phyloP scores from a whole-genome alignment of 2,113 vertebrate species.

The Entelurus aequoreus region DNA sequence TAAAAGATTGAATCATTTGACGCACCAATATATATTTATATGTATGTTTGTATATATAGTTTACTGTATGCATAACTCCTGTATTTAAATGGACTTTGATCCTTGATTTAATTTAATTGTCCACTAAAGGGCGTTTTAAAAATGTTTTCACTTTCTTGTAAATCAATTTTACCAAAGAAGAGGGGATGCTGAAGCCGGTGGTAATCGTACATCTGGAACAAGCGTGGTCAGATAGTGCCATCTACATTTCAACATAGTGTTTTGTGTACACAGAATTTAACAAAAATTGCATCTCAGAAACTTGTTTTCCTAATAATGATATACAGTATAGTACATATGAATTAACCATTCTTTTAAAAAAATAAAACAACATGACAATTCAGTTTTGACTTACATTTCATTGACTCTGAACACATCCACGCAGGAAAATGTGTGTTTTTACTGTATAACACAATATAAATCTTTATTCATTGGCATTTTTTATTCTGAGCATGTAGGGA shows the following conservation, averaged over 20 bases:
- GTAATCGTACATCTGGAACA: neutral
- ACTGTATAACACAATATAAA: no score
- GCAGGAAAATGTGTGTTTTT: neutral
- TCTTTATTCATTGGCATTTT: no score
- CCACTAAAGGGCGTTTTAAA: neutral
- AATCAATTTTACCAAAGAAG: conserved; percentile 10
- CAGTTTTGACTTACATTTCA: conserved; percentile 1
- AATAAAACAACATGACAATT: conserved; percentile 17
- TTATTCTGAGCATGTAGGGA: no score
- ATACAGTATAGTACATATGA: conserved; percentile 1
- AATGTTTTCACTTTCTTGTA: neutral
- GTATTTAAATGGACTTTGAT: conserved; percentile 2
- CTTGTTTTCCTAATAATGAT: neutral
- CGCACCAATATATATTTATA: no score
- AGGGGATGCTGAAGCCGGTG: no score
- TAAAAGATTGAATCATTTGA: no score
- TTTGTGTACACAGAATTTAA: neutral
- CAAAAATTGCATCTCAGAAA: neutral
- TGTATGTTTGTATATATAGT: conserved; percentile 14
- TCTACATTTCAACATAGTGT: neutral
- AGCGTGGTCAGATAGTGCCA: no score
- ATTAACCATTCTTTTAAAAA: conserved; percentile 1
- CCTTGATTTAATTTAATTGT: conserved; percentile 7
- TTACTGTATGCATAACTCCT: neutral
- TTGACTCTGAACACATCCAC: neutral